phyloP scores from a whole-genome alignment of 2,888 invertebrate genomes.

The Rhogogaster chlorosoma region DNA sequence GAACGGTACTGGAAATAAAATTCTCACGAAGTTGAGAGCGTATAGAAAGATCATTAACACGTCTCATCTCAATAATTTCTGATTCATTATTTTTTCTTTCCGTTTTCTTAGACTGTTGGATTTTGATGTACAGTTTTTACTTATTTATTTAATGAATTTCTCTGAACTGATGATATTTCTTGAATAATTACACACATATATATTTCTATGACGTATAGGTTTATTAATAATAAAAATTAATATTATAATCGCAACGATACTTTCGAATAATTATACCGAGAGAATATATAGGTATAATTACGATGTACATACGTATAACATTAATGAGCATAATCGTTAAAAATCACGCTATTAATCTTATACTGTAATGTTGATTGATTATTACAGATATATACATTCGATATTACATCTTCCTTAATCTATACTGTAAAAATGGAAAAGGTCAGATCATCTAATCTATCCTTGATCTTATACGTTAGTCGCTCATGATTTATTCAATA shows the following conservation, averaged over 20 bases:
- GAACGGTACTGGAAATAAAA: slow-evolving; percentile 30
- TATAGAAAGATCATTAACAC: not conserved
- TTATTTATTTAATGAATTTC: not conserved
- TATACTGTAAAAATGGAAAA: not conserved
- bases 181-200: not conserved
- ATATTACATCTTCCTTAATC: not conserved
- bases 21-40: not conserved
- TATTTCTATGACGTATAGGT: not conserved
- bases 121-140: not conserved
- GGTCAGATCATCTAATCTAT: not conserved
- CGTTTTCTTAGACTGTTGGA: too few species aligned
- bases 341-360: not conserved
- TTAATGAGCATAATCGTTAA: not conserved
- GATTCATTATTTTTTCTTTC: not conserved
- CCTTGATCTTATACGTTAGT: not conserved
- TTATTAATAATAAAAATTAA: not conserved
- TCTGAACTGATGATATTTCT: not conserved
- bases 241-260: not conserved
- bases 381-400: not conserved
- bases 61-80: not conserved
- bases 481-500: not conserved
- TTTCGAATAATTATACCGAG: not conserved
- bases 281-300: not conserved
- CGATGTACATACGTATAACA: not conserved
- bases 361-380: not conserved